phyloP scores from a whole-genome alignment of 1,140 invertebrate genomes.

The Zaprionus ghesquierei region DNA sequence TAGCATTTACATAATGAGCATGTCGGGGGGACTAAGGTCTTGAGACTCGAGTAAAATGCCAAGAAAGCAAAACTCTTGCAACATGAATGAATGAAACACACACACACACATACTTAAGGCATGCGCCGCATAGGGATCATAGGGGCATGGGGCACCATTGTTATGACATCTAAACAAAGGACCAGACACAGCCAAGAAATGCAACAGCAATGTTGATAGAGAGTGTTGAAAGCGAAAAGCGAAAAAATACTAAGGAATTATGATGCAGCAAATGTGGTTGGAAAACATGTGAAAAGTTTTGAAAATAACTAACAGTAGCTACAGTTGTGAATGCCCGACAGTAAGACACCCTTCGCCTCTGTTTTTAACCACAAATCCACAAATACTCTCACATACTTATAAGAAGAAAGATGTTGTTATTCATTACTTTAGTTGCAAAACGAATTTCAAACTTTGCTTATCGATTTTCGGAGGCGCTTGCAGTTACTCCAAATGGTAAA shows the following conservation, averaged over 20 bases:
- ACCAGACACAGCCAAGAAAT: neutral
- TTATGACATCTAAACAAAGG: conserved; percentile 28
- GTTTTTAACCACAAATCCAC: too few relatives aligned
- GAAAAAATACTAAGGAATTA: neutral
- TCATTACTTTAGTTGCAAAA: too few relatives aligned
- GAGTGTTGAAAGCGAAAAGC: neutral
- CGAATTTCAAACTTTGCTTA: too few relatives aligned
- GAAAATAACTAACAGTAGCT: too few relatives aligned
- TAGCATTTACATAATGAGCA: conserved; percentile 51
- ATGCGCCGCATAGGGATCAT: neutral
- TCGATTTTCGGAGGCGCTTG: too few relatives aligned
- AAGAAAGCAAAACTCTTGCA: conserved; percentile 24
- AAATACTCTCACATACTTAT: too few relatives aligned
- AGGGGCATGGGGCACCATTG: neutral
- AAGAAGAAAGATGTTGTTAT: too few relatives aligned
- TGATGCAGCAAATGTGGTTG: neutral
- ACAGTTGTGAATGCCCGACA: too few relatives aligned
- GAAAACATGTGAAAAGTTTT: conserved; percentile 3
- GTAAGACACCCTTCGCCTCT: too few relatives aligned
- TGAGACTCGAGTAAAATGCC: conserved; percentile 21
- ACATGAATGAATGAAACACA: neutral
- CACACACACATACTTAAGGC: neutral
- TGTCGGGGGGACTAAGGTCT: conserved; percentile 5
- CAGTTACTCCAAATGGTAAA: too few relatives aligned
- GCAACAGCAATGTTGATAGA: conserved; percentile 18